Conservation (phyloP, 92 coral and sea anemone genomes). For the Siderastrea radians region DNA sequence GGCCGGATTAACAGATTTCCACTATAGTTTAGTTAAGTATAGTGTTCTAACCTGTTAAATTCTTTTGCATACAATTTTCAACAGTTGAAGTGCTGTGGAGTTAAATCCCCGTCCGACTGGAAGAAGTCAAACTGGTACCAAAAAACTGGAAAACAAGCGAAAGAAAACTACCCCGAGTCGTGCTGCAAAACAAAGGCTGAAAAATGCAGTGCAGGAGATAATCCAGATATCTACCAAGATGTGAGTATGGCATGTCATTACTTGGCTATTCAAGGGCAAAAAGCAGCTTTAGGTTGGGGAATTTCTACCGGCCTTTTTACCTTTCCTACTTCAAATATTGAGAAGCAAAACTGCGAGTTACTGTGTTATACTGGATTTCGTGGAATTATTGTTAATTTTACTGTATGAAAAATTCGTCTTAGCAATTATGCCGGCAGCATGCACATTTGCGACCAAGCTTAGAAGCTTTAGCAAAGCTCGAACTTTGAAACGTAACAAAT, state of each 20-base stretch:
- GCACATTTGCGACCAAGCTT: too few species aligned
- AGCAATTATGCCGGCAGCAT: too few species aligned
- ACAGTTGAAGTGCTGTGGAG: constrained; percentile 78
- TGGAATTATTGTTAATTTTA: too few species aligned
- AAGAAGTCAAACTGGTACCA: constrained; percentile 26
- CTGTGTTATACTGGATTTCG: too few species aligned
- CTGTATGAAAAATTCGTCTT: too few species aligned
- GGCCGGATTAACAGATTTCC: too few species aligned
- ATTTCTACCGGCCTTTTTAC: too few species aligned
- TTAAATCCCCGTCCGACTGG: constrained; percentile 56
- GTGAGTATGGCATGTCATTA: constrained; percentile 7
- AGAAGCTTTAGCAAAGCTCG: too few species aligned
- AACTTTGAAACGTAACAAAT: too few species aligned
- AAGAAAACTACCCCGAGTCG: constrained; percentile 50
- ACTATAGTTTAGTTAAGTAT: too few species aligned
- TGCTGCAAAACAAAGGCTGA: constrained; percentile 52
- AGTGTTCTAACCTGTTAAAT: neutral
- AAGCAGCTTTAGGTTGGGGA: neutral
- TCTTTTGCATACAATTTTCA: neutral
- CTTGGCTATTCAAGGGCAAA: neutral
- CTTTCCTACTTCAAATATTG: too few species aligned
- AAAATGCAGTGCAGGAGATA: neutral
- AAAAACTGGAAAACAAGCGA: neutral
- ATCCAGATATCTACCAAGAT: neutral
- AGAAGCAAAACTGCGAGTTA: too few species aligned